Evolutionary conservation across 1,140 invertebrate species (phyloP).

Genomic region (Phenacoccus solenopsis): DNA sequence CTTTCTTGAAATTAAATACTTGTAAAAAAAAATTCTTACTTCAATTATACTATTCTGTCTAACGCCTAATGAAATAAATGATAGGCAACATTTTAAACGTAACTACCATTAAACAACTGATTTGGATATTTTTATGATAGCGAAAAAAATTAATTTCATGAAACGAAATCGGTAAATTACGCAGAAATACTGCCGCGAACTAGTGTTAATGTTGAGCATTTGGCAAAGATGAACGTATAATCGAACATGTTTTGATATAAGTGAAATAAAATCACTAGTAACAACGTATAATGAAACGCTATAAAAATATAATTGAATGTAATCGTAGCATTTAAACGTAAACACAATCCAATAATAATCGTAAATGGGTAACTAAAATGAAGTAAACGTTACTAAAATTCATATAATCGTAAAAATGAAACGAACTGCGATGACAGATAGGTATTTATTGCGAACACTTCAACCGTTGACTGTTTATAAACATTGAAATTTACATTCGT

Average conservation of each 20-base stretch:
- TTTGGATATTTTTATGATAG: too few species aligned
- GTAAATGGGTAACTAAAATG: not conserved
- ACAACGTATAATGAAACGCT: not conserved
- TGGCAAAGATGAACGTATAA: not conserved
- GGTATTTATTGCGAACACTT: not conserved
- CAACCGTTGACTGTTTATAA: not conserved
- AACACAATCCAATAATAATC: not conserved
- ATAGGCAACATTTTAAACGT: too few species aligned
- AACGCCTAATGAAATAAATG: too few species aligned
- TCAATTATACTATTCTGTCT: too few species aligned
- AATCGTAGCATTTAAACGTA: not conserved
- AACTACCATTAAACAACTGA: too few species aligned
- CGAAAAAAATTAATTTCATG: too few species aligned
- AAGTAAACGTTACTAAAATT: not conserved
- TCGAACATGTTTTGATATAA: not conserved
- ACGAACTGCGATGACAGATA: not conserved
- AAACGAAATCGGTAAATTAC: too few species aligned
- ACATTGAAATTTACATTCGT: not conserved
- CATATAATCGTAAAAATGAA: not conserved
- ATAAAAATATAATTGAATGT: not conserved
- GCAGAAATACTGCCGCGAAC: too few species aligned
- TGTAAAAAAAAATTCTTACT: too few species aligned
- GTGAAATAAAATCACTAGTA: not conserved
- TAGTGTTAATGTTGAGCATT: not conserved
- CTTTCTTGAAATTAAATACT: too few species aligned